A percentile compares a stretch with the other conserved stretches of the same genome.
Conservation (phyloP, 2,797 vertebrate genomes). For the Amazona ochrocephala region DNA sequence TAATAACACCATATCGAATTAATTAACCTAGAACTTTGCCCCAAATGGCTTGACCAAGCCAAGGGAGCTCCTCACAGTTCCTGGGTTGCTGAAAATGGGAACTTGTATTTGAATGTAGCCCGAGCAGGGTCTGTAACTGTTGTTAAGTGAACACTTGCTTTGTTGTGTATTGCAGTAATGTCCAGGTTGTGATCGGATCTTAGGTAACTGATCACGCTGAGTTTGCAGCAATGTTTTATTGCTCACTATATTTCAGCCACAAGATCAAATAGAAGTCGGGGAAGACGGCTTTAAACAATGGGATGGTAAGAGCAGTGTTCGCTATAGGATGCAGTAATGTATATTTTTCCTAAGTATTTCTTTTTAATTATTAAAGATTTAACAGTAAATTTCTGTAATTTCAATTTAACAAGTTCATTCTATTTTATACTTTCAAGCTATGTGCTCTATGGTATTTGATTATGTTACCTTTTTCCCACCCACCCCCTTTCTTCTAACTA, state of each 20-base stretch:
- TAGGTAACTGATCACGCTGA: constrained; percentile 75
- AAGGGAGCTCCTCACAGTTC: neutral
- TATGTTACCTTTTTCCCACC: neutral
- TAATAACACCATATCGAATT: accelerated
- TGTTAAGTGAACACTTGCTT: neutral
- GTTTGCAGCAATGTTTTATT: constrained; percentile 92
- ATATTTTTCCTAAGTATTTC: constrained; percentile 68
- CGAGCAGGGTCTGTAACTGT: neutral
- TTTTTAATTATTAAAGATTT: constrained; percentile 36
- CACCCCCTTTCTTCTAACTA: constrained; percentile 58
- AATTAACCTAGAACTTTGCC: neutral
- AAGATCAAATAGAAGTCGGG: constrained; percentile 98
- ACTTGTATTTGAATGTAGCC: neutral
- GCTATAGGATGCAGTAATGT: constrained; percentile 80
- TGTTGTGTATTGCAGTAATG: constrained; percentile 60
- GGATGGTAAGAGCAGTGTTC: constrained; percentile 94
- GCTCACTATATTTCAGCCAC: constrained; percentile 98
- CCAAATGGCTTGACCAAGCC: neutral
- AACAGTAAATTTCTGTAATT: constrained; percentile 8
- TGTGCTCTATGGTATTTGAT: neutral
- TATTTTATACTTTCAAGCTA: neutral
- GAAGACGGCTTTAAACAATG: constrained; percentile 99
- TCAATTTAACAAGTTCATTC: neutral
- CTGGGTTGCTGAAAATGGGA: neutral
- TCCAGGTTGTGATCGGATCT: constrained; percentile 83